These are phyloP conservation scores for Pagetopsis macropterus DNA, from an alignment of 2,797 vertebrate species.

Conservation along the genomic window DNA sequence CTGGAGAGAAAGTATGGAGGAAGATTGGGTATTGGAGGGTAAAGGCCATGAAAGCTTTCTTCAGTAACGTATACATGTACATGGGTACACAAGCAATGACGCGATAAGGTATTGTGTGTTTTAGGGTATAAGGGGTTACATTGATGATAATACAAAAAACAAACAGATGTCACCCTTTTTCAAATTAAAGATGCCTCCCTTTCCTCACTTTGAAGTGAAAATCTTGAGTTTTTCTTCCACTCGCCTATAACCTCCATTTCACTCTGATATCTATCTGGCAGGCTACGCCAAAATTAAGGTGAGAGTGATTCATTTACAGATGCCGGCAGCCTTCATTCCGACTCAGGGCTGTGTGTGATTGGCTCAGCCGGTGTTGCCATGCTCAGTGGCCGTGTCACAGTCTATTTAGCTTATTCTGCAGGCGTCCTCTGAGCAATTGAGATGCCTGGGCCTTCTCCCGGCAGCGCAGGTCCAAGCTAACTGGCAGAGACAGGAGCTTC, in stretches of 20 bases:
- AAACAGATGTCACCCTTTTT: background rate
- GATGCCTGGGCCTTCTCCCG: slow-evolving; percentile 47
- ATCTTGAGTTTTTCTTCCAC: slow-evolving; percentile 28
- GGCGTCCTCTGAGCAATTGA: slow-evolving; percentile 49
- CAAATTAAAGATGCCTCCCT: slow-evolving; percentile 5
- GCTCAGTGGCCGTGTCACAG: slow-evolving; percentile 59
- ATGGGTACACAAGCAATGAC: background rate
- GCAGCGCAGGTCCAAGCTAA: slow-evolving; percentile 1
- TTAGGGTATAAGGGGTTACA: no score
- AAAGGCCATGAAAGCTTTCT: background rate
- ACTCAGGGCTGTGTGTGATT: slow-evolving; percentile 51
- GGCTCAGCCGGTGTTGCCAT: slow-evolving; percentile 47
- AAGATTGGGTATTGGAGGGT: background rate
- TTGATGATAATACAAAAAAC: no score
- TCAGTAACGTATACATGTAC: background rate
- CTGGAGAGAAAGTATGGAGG: background rate
- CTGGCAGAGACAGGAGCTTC: slow-evolving; percentile 25
- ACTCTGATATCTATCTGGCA: slow-evolving; percentile 46
- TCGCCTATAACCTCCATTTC: slow-evolving; percentile 47
- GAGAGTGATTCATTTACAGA: slow-evolving; percentile 64
- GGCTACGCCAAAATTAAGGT: slow-evolving; percentile 45
- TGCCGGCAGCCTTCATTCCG: slow-evolving; percentile 47
- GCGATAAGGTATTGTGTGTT: background rate
- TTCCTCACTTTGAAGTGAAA: slow-evolving; percentile 21
- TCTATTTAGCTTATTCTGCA: slow-evolving; percentile 60